Conservation (phyloP, 2,888 invertebrate species). For the Cheilosia urbana region DNA sequence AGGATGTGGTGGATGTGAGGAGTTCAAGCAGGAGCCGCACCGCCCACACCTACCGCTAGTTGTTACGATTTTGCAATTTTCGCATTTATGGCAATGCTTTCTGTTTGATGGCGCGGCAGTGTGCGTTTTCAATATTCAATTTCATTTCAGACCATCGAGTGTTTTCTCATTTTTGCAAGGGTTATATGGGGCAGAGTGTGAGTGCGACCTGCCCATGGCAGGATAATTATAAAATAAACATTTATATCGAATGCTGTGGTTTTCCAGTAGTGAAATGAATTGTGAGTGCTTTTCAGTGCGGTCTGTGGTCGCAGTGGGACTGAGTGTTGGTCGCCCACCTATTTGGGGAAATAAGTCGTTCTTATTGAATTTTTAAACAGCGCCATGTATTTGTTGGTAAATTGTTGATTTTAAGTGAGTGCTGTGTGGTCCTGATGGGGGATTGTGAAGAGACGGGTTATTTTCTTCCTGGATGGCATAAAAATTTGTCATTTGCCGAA, state of each 20-base stretch:
- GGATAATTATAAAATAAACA: conserved; percentile 73
- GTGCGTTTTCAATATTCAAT: conserved; percentile 52
- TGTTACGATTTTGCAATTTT: conserved; percentile 35
- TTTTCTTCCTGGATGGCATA: too few relatives aligned
- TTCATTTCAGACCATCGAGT: conserved; percentile 43
- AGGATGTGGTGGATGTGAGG: conserved; percentile 35
- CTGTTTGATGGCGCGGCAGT: conserved; percentile 12
- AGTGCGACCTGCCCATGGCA: conserved; percentile 28
- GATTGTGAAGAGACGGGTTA: background rate
- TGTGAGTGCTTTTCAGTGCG: conserved; percentile 56
- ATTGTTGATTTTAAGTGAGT: background rate
- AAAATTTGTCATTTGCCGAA: too few relatives aligned
- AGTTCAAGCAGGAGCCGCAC: background rate
- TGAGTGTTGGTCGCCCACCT: conserved; percentile 4
- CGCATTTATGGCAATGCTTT: conserved; percentile 22
- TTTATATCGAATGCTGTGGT: conserved; percentile 64
- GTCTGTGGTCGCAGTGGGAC: conserved; percentile 49
- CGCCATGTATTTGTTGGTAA: background rate
- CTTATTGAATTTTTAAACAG: conserved; percentile 18
- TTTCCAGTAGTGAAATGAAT: conserved; percentile 49
- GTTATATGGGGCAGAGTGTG: background rate
- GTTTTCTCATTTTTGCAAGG: conserved; percentile 28
- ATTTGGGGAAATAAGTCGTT: conserved; percentile 45
- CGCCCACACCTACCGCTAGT: background rate
- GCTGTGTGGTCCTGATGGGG: background rate